A percentile compares a stretch with the other conserved stretches of the same genome.
Evolutionary conservation across 2,113 vertebrate species (phyloP).

Genomic region (Sarotherodon lohbergeri): DNA sequence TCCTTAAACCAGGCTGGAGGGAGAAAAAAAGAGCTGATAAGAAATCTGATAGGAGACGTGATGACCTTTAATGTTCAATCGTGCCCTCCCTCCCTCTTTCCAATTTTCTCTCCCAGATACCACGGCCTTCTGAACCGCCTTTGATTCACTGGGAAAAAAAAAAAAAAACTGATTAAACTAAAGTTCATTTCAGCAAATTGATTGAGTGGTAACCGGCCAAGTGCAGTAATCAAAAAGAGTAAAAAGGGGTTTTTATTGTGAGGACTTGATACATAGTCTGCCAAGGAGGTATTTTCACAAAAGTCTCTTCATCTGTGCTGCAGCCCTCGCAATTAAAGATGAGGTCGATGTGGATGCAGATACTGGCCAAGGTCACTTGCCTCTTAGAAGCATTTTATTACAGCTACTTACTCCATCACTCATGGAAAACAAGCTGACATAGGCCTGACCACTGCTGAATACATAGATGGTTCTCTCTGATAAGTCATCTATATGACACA

Average conservation of each 20-base stretch:
- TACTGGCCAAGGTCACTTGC: conserved; percentile 45
- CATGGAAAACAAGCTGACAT: conserved; percentile 24
- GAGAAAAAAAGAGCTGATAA: conserved; percentile 32
- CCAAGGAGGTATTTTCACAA: conserved; percentile 16
- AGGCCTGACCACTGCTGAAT: conserved; percentile 13
- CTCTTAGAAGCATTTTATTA: conserved; percentile 20
- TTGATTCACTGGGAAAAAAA: conserved; percentile 41
- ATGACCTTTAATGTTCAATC: conserved; percentile 61
- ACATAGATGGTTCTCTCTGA: conserved; percentile 2
- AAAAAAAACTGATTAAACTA: conserved; percentile 35
- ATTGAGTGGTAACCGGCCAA: conserved; percentile 39
- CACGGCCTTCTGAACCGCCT: conserved; percentile 17
- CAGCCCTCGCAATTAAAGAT: conserved; percentile 27
- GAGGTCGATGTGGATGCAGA: conserved; percentile 46
- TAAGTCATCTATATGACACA: conserved; percentile 10
- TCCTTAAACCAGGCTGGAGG: neutral
- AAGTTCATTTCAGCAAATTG: conserved; percentile 51
- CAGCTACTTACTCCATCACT: neutral
- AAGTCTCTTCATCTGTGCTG: conserved; percentile 15
- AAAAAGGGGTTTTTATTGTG: conserved; percentile 2
- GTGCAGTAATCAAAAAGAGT: conserved; percentile 41
- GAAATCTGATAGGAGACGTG: conserved; percentile 50
- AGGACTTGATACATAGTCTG: conserved; percentile 21
- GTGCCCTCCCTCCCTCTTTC: conserved; percentile 18
- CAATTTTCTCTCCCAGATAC: conserved; percentile 41